These are phyloP conservation scores for Scaptomyza hsui DNA, from an alignment of 1,140 invertebrate species.

Conservation along the genomic window DNA sequence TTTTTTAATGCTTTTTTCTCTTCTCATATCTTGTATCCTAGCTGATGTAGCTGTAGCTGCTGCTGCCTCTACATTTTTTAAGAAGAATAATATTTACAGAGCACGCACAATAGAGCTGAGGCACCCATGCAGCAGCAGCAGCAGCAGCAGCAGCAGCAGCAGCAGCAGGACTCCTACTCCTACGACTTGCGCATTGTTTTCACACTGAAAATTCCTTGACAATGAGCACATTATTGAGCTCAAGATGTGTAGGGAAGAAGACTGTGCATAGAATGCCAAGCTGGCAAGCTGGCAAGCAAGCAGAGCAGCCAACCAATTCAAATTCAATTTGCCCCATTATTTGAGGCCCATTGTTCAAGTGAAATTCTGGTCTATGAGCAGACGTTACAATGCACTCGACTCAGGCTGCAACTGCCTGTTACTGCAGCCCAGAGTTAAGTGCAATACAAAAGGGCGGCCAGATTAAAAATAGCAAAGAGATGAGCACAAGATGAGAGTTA, in stretches of 20 bases:
- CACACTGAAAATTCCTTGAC: conserved; percentile 51
- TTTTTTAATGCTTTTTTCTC: conserved; percentile 44
- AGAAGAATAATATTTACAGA: conserved; percentile 79
- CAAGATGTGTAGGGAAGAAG: conserved; percentile 12
- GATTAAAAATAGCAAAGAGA: conserved; percentile 79
- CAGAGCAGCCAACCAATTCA: conserved; percentile 68
- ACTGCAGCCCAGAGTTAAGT: conserved; percentile 72
- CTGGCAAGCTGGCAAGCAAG: conserved; percentile 16
- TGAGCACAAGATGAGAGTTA: conserved; percentile 46
- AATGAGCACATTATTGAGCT: conserved; percentile 43
- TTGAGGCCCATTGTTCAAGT: conserved; percentile 74
- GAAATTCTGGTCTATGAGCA: conserved; percentile 60
- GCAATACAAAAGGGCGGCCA: conserved; percentile 75
- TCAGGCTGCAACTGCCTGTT: background rate
- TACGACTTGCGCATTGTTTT: conserved; percentile 45
- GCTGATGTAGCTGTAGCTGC: conserved; percentile 7
- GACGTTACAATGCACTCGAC: conserved; percentile 46
- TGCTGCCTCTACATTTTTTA: conserved; percentile 49
- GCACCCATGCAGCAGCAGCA: conserved; percentile 3
- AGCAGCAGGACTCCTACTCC: conserved; percentile 40
- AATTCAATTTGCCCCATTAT: conserved; percentile 84
- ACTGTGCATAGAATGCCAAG: conserved; percentile 38
- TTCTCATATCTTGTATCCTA: conserved; percentile 43
- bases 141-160: conserved; percentile 16
- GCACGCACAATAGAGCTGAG: conserved; percentile 71